Percentiles rank a stretch among this genome's conserved stretches.
These are phyloP conservation scores for Chrysina gloriosa DNA, from an alignment of 2,888 invertebrate species.

Conservation along the genomic window DNA sequence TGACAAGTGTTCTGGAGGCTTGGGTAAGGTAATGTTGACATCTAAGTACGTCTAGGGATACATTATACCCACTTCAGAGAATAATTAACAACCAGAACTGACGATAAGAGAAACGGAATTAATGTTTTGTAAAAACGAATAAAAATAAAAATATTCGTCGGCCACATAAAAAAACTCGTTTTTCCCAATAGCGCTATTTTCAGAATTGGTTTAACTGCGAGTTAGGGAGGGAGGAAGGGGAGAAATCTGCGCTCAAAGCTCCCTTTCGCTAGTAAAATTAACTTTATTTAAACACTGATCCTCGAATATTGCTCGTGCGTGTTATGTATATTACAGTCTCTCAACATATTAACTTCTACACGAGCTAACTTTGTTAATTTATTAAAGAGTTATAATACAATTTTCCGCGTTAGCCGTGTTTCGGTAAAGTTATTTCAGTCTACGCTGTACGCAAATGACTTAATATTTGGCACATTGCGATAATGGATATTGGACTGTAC, in stretches of 20 bases:
- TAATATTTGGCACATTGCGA: neutral
- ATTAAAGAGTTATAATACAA: slow-evolving; percentile 20
- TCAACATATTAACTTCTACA: neutral
- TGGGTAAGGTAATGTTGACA: neutral
- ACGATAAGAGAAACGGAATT: slow-evolving; percentile 16
- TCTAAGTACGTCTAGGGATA: neutral
- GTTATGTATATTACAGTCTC: neutral
- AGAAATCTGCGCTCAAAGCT: neutral
- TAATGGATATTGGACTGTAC: neutral
- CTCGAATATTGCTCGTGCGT: slow-evolving; percentile 1
- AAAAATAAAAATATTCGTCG: slow-evolving; percentile 10
- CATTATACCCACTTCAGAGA: slow-evolving; percentile 15
- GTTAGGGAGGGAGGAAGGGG: neutral
- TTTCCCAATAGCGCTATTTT: slow-evolving; percentile 1
- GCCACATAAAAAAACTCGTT: slow-evolving; percentile 10
- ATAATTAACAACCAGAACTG: slow-evolving; percentile 31
- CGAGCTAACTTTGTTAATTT: slow-evolving; percentile 17
- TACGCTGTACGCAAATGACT: slow-evolving; percentile 12
- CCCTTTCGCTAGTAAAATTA: slow-evolving; percentile 16
- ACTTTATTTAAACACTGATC: slow-evolving; percentile 15
- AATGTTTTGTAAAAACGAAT: slow-evolving; percentile 21
- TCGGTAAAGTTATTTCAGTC: slow-evolving; percentile 2
- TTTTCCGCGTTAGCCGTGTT: neutral
- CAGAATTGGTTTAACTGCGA: neutral
- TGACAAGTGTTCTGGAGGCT: slow-evolving; percentile 9